Evolutionary conservation across 2,888 invertebrate species (phyloP).

Genomic region (Hydrotaea diabolus): DNA sequence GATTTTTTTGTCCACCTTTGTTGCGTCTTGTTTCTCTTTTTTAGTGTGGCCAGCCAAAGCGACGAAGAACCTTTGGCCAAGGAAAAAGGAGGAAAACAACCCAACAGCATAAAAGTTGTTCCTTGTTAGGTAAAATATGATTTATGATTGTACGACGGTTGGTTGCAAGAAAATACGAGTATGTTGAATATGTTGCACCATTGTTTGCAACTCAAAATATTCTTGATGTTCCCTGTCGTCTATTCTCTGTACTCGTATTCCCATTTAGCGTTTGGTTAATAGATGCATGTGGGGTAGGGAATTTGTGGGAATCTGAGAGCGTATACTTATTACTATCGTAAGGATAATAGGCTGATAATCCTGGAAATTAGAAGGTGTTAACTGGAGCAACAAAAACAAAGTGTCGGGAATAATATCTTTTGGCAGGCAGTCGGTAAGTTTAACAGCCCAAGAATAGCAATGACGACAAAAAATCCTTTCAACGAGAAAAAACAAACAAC

Average conservation of each 20-base stretch:
- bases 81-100: conserved; percentile 7
- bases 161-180: background rate
- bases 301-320: too few relatives aligned
- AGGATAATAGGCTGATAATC: background rate
- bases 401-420: too few relatives aligned
- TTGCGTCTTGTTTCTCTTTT: conserved; percentile 35
- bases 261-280: background rate
- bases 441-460: too few relatives aligned
- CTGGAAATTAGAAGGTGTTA: background rate
- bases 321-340: background rate
- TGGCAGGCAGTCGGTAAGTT: too few relatives aligned
- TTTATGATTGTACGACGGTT: conserved; percentile 37
- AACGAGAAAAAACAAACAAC: too few relatives aligned
- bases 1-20: conserved; percentile 19
- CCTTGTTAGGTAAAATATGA: conserved; percentile 60
- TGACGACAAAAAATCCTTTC: too few relatives aligned
- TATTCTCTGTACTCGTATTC: background rate
- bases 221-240: background rate
- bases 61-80: background rate
- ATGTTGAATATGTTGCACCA: background rate
- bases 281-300: background rate
- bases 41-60: background rate
- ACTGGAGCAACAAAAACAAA: too few relatives aligned
- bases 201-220: background rate
- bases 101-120: conserved; percentile 54